These are phyloP conservation scores for Aselliscus stoliczkanus DNA, from an alignment of 2,797 vertebrate genomes.

Conservation along the genomic window DNA sequence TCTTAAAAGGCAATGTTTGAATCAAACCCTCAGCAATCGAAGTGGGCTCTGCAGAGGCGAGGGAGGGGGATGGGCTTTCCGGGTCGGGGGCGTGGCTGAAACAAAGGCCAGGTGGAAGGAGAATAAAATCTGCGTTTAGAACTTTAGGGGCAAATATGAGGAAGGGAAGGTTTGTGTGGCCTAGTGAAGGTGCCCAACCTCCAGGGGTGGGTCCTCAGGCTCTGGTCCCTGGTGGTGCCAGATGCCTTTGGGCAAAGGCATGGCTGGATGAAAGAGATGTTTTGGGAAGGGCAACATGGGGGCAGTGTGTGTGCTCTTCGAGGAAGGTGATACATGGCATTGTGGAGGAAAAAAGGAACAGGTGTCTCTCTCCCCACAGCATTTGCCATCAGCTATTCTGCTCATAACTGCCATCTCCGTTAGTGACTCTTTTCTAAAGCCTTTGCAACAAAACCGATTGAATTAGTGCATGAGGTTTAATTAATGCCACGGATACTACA, in stretches of 20 bases:
- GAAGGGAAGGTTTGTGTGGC: neutral
- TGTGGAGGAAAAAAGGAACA: neutral
- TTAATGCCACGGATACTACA: neutral
- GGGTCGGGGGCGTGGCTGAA: neutral
- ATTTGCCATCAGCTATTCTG: neutral
- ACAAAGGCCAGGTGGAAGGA: neutral
- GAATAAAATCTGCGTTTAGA: neutral
- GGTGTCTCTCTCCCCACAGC: neutral
- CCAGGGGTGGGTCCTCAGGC: neutral
- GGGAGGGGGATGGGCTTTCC: neutral
- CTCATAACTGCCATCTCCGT: neutral
- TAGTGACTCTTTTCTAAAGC: neutral
- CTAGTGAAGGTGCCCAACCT: accelerated
- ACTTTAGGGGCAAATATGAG: too few relatives aligned
- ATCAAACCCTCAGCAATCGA: neutral
- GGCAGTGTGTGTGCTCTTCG: neutral
- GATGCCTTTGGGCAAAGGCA: neutral
- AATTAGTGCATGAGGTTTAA: neutral
- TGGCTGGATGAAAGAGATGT: neutral
- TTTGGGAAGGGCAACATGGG: neutral
- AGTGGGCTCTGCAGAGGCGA: neutral
- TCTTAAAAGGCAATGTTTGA: neutral
- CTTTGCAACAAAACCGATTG: neutral
- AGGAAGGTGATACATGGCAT: neutral
- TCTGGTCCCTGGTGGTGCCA: neutral